phyloP scores from a whole-genome alignment of 2,888 invertebrate genomes.

The Masnerella sp. region DNA sequence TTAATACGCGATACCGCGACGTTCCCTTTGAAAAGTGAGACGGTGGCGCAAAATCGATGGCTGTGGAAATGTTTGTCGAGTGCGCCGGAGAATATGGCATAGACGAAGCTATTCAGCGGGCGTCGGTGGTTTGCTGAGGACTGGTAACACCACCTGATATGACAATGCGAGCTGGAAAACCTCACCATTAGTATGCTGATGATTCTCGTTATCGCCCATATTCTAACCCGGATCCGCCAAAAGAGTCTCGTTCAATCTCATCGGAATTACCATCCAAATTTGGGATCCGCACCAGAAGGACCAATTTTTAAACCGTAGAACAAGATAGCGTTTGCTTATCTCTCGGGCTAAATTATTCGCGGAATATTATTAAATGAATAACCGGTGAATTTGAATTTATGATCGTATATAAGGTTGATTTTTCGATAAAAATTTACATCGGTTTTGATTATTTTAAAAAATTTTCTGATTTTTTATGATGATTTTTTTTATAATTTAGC shows the following conservation, averaged over 20 bases:
- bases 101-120: slow-evolving; percentile 53
- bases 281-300: background rate
- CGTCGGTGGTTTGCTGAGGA: slow-evolving; percentile 40
- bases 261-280: slow-evolving; percentile 42
- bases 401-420: no score
- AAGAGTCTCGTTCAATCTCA: slow-evolving; percentile 21
- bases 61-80: slow-evolving; percentile 53
- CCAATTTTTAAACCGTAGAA: background rate
- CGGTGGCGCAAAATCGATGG: slow-evolving; percentile 46
- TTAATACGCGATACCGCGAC: slow-evolving; percentile 37
- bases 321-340: no score
- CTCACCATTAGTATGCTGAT: slow-evolving; percentile 51
- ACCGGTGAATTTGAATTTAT: no score
- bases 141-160: slow-evolving; percentile 39
- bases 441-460: no score
- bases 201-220: slow-evolving; percentile 48
- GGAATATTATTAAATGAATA: no score
- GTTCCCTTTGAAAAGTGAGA: slow-evolving; percentile 44
- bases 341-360: no score
- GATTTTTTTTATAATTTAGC: no score
- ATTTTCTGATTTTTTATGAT: no score
- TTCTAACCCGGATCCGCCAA: slow-evolving; percentile 34
- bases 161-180: slow-evolving; percentile 48
- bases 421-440: no score
- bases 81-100: slow-evolving; percentile 38